Base-by-base conservation (phyloP, 2,113 vertebrate genomes). In the Gasterosteus aculeatus region DNA sequence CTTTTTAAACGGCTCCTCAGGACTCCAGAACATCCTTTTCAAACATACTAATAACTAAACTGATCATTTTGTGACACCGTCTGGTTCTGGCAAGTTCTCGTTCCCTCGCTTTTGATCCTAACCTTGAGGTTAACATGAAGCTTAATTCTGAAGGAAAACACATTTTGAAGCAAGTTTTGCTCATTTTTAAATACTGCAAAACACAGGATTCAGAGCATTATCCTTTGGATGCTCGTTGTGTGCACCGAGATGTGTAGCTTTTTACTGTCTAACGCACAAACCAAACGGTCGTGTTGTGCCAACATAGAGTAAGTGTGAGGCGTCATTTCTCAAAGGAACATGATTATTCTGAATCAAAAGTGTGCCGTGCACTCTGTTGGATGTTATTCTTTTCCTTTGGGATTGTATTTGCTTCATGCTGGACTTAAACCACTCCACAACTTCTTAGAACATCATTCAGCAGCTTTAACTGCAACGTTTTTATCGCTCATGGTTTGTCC, bases 41-140 rank as follows among this genome's bases (percentile, higher is more conserved):
- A 38, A 84, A 77, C 64, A 66, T 56, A 51, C 53, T 59, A 82
- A 84, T 67, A 75, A 78, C 35, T 84, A 59, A 83, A 82, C 57
- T 39, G 78, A 77, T 75, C 62, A 70, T 75, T 58, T 65, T 38
- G 26, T 67, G 67, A 66, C 54, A 15, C 71, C 0, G 15, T 53
- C 72, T 71, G 65, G 5, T 60, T 57, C 57, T n/a, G 57, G 16
- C 39, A 29, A 62, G 31, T 31, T 76, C 29, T 60, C 29, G 19
- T 35, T 73, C 64, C 44, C 29, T 68, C 54, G 18, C 7, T 53
- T 58, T 61, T 62, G 71, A 72, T 14, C 1, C 35, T 38, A 15
- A 53, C 16, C 35, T 42, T 0, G 0, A 67, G 59, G 64, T 59
- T 49, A 16, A 72, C 70, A 78, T 31, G 35, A 16, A 7, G 54